Evolutionary conservation across 2,113 vertebrate genomes (phyloP), one percentile per base, ranked within the genome.

Genomic region (Cyphomyrus plagiostoma): DNA sequence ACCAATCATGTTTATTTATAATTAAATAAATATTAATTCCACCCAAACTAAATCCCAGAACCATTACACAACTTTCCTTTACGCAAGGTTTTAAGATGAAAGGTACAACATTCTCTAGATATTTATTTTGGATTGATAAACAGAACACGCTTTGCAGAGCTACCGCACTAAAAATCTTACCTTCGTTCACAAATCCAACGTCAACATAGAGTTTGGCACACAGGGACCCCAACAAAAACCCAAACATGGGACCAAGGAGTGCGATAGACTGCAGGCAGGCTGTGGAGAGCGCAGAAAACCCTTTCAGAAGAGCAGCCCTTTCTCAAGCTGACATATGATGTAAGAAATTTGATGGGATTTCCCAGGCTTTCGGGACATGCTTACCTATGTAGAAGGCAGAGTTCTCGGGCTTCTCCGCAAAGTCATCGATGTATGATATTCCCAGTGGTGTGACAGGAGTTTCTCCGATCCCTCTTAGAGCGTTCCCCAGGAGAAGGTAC

Each of bases 391-490:
- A 98, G 90, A 99, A 94, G 4, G 97, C 96, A 11, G 97, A 95
- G 87, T 97, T 96, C 89, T 98, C 97, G 39, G 96, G 94, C 93
- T 94, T 95, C 35, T 80, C 74, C 11, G 97, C 94, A 90, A 97
- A 99, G 92, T 99, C 98, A 66, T 99, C 98, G 5, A 99, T 93
- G 23, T 98, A 99, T 39, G 98, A 97, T 91, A 99, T 95, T 39
- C 98, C 98, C 84, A 99, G 89, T 0, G 98, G 98, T 0, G 93
- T 91, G 91, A 98, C 92, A 0, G 98, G 98, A 0, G 97, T 97
- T 91, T 99, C 98, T 83, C 98, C 98, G 52, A 99, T 96, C 10
- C 98, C 98, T 83, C 98, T 96, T 88, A 99, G 91, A 88, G 97
- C 88, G 48, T 98, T 99, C 11, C 98, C 98, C 93, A 99, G 86